Evolutionary conservation across 2,888 invertebrate genomes (phyloP), one percentile per base, ranked within the genome.

Genomic region (Augochlorella aurata): DNA sequence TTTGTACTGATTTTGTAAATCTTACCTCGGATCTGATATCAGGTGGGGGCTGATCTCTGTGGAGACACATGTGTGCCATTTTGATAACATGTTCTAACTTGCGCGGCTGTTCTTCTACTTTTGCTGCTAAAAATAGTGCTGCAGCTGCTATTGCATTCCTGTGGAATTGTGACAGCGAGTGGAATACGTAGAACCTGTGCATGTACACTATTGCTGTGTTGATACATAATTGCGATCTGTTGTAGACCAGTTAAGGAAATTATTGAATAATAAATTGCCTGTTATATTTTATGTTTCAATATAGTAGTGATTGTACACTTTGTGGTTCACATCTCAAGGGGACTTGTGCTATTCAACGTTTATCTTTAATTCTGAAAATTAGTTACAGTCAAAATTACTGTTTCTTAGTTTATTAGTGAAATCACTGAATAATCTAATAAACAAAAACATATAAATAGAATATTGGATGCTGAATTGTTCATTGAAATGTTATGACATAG

Each of bases 141-240:
- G 99, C 98, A 7, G 98, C 97, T 14, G 99, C 98, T 93, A 99
- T 98, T 75, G 97, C 96, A 94, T 98, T 97, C 93, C 98, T 96
- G 94, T 98, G 98, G 94, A 99, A 99, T 93, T 97, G 97, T 73
- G 97, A 96, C 94, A 99, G 98, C 21, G 99, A 98, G 94, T 99
- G 99, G 95, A 98, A 99, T 94, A 99, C 98, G 94, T 99, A 99
- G 95, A 99, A 99, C 77, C 99, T 96, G 94, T 99, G 99, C 99
- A 99, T 99, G 93, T 99, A 99, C 77, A 99, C 99, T 92, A 99
- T 99, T 50, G 99, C 99, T 83, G 99, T 99, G 94, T 99, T 99
- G 94, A 99, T 99, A 94, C 99, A 99, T 94, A 99, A 94, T 94
- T 99, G 99, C 69, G 98, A 97, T 90, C 97, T 97, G 74, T 84